Conservation (phyloP, 2,113 vertebrate genomes). For the Cavia porcellus region DNA sequence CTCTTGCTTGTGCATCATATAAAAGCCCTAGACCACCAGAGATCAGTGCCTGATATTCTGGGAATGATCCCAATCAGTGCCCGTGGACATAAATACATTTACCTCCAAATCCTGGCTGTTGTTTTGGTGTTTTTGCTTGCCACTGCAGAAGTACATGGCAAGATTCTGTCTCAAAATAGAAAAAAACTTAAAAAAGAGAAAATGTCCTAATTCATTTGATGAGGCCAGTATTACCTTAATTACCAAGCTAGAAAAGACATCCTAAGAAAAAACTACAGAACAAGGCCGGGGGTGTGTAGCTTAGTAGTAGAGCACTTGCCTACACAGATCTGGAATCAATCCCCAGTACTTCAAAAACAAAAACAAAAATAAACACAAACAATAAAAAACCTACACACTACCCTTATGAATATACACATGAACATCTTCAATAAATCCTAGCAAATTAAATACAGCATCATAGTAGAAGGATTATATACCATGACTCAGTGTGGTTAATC, state of each 20-base stretch:
- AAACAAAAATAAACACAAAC: neutral
- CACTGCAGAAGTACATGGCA: neutral
- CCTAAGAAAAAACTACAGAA: neutral
- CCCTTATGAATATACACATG: neutral
- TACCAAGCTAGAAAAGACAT: too few species aligned
- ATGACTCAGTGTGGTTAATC: neutral
- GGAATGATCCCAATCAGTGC: too few species aligned
- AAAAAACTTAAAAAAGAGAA: too few species aligned
- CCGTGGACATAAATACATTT: too few species aligned
- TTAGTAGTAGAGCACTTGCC: neutral
- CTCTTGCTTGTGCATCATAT: too few species aligned
- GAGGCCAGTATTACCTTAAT: too few species aligned
- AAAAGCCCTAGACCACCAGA: too few species aligned
- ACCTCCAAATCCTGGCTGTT: too few species aligned
- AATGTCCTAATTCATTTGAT: too few species aligned
- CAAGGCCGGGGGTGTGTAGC: neutral
- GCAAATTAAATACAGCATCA: neutral
- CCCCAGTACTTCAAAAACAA: neutral
- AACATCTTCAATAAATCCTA: neutral
- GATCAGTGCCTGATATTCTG: too few species aligned
- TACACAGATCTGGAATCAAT: neutral
- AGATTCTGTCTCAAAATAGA: neutral
- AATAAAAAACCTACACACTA: neutral
- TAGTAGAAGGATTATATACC: neutral
- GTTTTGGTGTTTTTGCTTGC: too few species aligned